phyloP scores from a whole-genome alignment of 2,797 vertebrate genomes.

The Acipenser oxyrinchus region DNA sequence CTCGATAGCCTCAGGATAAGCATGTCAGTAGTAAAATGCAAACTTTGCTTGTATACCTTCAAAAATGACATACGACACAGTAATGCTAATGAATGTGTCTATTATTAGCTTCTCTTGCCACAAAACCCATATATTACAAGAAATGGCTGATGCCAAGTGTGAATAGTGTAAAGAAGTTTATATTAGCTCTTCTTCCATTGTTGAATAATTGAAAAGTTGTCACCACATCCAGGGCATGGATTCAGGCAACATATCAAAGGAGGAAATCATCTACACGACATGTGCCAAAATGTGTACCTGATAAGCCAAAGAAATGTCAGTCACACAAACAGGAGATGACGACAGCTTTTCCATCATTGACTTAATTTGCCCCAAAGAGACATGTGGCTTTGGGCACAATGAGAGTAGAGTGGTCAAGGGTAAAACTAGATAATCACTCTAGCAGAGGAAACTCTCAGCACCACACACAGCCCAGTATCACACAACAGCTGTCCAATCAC shows the following conservation, averaged over 20 bases:
- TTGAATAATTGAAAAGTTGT: slow-evolving; percentile 35
- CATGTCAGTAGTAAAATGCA: slow-evolving; percentile 15
- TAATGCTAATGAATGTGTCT: slow-evolving; percentile 36
- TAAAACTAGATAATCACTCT: slow-evolving; percentile 22
- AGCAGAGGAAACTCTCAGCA: slow-evolving; percentile 9
- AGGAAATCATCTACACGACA: slow-evolving; percentile 49
- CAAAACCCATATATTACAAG: not conserved
- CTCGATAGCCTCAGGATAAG: not conserved
- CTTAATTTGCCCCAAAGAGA: slow-evolving; percentile 19
- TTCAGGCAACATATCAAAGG: slow-evolving; percentile 38
- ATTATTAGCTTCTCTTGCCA: not conserved
- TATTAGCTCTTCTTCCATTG: slow-evolving; percentile 38
- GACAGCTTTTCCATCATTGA: slow-evolving; percentile 24
- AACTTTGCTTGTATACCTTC: not conserved
- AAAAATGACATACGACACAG: slow-evolving; percentile 37
- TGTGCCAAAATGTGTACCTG: slow-evolving; percentile 39
- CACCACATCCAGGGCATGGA: slow-evolving; percentile 36
- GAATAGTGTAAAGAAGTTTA: not conserved
- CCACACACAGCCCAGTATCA: no score
- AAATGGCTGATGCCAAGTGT: not conserved
- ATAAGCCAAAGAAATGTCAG: slow-evolving; percentile 41
- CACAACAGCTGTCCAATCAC: no score
- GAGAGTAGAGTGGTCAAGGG: slow-evolving; percentile 32
- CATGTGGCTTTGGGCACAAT: slow-evolving; percentile 20
- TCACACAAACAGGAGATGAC: slow-evolving; percentile 34